Percentiles rank a stretch among this genome's conserved stretches.
These are phyloP conservation scores for Pterostichus madidus DNA, from an alignment of 2,888 invertebrate species.

Conservation along the genomic window DNA sequence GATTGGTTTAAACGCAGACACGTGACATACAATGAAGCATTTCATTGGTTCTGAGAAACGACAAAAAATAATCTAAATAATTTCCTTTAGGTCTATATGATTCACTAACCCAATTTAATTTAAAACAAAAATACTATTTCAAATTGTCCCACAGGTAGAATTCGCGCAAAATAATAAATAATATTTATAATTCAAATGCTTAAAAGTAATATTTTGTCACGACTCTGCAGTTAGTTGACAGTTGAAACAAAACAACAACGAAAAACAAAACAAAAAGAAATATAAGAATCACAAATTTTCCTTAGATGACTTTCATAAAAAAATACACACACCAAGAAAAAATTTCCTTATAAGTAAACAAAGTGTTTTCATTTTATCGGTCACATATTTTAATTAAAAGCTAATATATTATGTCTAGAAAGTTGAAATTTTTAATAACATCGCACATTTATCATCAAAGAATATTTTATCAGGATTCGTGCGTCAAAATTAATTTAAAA, in stretches of 20 bases:
- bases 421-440: neutral
- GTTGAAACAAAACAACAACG: constrained; percentile 17
- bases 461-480: neutral
- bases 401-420: neutral
- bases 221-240: constrained; percentile 7
- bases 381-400: constrained; percentile 6
- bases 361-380: neutral
- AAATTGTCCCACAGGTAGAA: constrained; percentile 13
- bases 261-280: neutral
- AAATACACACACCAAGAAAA: neutral
- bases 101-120: too few species aligned
- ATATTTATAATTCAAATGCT: constrained; percentile 28
- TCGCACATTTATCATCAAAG: constrained; percentile 15
- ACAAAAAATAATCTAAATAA: too few species aligned
- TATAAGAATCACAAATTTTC: neutral
- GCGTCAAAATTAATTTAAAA: constrained; percentile 3
- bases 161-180: constrained; percentile 19
- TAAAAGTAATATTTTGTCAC: neutral
- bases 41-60: too few species aligned
- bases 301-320: constrained; percentile 3
- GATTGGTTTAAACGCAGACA: too few species aligned
- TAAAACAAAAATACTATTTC: too few species aligned
- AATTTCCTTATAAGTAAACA: neutral
- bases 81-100: too few species aligned
- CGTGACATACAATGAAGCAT: too few species aligned